Percentiles rank a stretch among this genome's conserved stretches.
These are phyloP conservation scores for Phortica okadai DNA, from an alignment of 2,888 invertebrate genomes.

Conservation along the genomic window DNA sequence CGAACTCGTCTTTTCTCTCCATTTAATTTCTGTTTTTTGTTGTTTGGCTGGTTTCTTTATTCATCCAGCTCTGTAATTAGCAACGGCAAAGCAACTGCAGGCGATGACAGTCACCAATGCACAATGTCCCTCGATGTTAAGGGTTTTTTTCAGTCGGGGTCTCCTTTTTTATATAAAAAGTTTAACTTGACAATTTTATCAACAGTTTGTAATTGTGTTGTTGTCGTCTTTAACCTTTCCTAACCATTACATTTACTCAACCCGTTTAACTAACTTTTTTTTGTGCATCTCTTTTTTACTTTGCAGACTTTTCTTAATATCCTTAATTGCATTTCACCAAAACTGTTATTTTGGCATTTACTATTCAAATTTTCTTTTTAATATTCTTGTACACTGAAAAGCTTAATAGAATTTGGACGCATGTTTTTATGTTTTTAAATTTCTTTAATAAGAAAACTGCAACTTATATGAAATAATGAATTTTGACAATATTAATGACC, in stretches of 20 bases:
- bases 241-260: conserved; percentile 1
- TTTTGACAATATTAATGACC: too few relatives aligned
- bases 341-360: conserved; percentile 58
- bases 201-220: conserved; percentile 68
- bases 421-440: neutral
- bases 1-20: conserved; percentile 43
- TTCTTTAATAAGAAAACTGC: neutral
- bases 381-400: neutral
- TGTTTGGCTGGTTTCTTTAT: conserved; percentile 43
- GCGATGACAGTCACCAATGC: conserved; percentile 47
- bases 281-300: conserved; percentile 42
- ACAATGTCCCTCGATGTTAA: conserved; percentile 39
- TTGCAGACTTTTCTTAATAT: conserved; percentile 56
- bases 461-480: neutral
- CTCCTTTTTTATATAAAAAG: conserved; percentile 52
- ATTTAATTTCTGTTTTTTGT: conserved; percentile 55
- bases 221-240: conserved; percentile 29
- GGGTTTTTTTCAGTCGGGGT: neutral
- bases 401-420: neutral
- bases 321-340: conserved; percentile 59
- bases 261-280: conserved; percentile 48
- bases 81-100: conserved; percentile 34
- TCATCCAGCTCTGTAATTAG: conserved; percentile 62
- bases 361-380: conserved; percentile 37
- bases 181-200: conserved; percentile 65